Evolutionary conservation across 2,797 vertebrate species (phyloP), one percentile per base, ranked within the genome.

Genomic region (Pipistrellus pipistrellus): DNA sequence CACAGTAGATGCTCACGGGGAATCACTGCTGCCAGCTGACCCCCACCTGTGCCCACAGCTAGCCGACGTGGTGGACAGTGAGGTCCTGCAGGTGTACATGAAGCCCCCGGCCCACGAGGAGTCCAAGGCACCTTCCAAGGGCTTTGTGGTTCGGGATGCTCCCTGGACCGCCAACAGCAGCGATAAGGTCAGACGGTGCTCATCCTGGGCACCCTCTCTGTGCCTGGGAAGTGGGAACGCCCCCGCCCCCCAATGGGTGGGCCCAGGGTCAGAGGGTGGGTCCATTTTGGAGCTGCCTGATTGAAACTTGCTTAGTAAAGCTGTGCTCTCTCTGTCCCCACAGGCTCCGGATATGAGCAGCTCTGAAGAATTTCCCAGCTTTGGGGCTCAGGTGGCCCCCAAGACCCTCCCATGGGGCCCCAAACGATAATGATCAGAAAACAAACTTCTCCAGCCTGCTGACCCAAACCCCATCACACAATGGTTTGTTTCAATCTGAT

Each of bases 341-440:
- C 72, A 99, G 99, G 99, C 99, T 95, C 99, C 99, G 30, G 99
- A 99, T 86, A 99, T 99, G 99, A 99, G 99, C 98, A 99, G 99
- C 98, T 99, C 99, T 86, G 99, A 99, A 98, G 99, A 99, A 91
- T 99, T 99, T 95, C 99, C 99, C 88, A 99, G 99, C 98, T 99
- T 99, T 96, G 99, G 99, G 96, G 99, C 99, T 97, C 99, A 99
- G 84, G 99, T 99, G 97, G 98, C 99, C 88, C 98, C 98, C 93
- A 98, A 99, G 97, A 98, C 99, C 94, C 99, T 99, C 95, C 99
- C 99, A 51, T 99, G 99, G 99, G 99, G 99, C 97, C 99, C 99
- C 75, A 99, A 99, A 97, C 99, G 99, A 98, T 99, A 99, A 98
- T 99, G 98, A 98, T 96, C 96, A 93, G 94, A 97, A 97, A 98